Conservation (phyloP, 2,113 vertebrate genomes). For the Rafetus swinhoei region DNA sequence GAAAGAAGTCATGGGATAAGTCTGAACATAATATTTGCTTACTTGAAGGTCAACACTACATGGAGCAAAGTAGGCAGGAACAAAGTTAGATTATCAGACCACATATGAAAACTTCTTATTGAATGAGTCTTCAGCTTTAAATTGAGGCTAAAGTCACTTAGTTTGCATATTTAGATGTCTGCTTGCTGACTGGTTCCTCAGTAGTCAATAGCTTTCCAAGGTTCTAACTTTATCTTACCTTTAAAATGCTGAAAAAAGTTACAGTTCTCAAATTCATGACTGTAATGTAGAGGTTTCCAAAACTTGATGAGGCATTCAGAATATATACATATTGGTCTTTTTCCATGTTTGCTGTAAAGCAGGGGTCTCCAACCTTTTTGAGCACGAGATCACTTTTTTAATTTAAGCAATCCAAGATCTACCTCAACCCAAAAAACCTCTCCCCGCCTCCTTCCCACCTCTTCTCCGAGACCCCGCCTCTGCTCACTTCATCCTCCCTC, state of each 20-base stretch:
- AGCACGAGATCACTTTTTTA: too few relatives aligned
- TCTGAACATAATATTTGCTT: background rate
- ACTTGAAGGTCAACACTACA: background rate
- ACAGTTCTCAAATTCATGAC: background rate
- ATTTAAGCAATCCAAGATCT: too few relatives aligned
- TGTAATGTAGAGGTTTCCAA: background rate
- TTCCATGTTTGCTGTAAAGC: background rate
- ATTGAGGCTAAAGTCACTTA: slow-evolving; percentile 1
- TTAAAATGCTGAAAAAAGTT: background rate
- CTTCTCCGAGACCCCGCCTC: too few relatives aligned
- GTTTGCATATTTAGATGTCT: background rate
- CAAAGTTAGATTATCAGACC: background rate
- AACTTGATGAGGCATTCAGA: background rate
- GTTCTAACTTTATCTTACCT: background rate
- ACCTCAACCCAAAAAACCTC: too few relatives aligned
- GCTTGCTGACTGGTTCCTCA: background rate
- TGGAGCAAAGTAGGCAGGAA: background rate
- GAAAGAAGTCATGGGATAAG: background rate
- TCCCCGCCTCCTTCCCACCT: too few relatives aligned
- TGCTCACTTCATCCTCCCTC: too few relatives aligned
- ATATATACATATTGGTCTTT: background rate
- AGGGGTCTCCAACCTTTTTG: too few relatives aligned
- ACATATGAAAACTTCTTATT: background rate
- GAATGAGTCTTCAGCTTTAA: slow-evolving; percentile 6
- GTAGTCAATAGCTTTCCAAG: background rate